Percentiles rank a stretch among this genome's conserved stretches.
These are phyloP conservation scores for Procambarus virginalis DNA, from an alignment of 1,140 invertebrate species.

Conservation along the genomic window DNA sequence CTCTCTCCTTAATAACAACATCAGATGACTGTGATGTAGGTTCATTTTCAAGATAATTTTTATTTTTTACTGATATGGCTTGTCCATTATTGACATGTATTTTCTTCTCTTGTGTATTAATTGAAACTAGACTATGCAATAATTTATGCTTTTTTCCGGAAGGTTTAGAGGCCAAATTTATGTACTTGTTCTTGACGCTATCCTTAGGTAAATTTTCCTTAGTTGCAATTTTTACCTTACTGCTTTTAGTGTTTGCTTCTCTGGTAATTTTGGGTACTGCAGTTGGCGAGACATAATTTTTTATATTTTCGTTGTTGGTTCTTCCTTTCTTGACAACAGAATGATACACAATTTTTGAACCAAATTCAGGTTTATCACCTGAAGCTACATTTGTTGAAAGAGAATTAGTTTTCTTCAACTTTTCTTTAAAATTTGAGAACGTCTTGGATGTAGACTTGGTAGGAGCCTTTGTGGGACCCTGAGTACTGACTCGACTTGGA, in stretches of 20 bases:
- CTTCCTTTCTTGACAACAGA: background rate
- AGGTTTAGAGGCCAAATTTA: background rate
- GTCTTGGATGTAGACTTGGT: background rate
- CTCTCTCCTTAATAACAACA: background rate
- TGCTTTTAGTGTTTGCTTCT: background rate
- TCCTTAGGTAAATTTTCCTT: background rate
- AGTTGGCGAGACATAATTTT: background rate
- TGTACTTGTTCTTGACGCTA: background rate
- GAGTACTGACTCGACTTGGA: background rate
- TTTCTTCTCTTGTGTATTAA: background rate
- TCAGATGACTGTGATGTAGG: background rate
- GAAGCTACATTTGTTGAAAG: background rate
- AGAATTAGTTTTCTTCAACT: conserved; percentile 19
- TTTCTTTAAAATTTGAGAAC: conserved; percentile 49
- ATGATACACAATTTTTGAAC: background rate
- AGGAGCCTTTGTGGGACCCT: background rate
- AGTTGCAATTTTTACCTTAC: background rate
- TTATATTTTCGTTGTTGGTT: background rate
- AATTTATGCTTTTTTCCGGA: background rate
- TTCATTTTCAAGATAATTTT: background rate
- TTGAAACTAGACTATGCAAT: background rate
- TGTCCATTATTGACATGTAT: background rate
- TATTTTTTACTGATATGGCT: background rate
- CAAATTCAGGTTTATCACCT: background rate
- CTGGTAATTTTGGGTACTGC: background rate